These are phyloP conservation scores for Myzus persicae DNA, from an alignment of 1,140 invertebrate genomes.

Conservation along the genomic window DNA sequence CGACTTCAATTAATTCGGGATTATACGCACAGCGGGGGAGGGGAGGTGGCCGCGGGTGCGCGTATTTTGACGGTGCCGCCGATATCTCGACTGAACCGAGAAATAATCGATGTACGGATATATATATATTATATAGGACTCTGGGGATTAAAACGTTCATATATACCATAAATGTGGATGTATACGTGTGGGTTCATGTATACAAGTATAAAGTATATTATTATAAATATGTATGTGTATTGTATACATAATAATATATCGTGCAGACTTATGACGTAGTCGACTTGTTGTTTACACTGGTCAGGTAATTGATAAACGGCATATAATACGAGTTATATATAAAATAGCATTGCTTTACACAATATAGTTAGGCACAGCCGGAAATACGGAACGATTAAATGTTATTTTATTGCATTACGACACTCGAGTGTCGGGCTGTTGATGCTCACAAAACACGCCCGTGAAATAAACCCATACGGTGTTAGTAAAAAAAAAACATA, in stretches of 20 bases:
- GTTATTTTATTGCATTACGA: neutral
- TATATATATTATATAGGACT: neutral
- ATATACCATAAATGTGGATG: neutral
- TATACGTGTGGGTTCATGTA: too few species aligned
- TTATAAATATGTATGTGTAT: too few species aligned
- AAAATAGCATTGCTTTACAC: neutral
- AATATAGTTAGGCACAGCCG: neutral
- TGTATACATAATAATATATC: too few species aligned
- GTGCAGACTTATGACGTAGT: neutral
- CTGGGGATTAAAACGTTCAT: conserved; percentile 37
- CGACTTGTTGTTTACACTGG: neutral
- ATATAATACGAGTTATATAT: neutral
- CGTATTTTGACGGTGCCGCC: neutral
- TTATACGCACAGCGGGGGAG: neutral
- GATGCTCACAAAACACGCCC: neutral
- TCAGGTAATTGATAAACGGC: neutral
- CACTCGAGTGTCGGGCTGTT: neutral
- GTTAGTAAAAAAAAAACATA: neutral
- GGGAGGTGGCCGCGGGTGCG: too few species aligned
- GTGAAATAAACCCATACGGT: neutral
- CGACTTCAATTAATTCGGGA: conserved; percentile 31
- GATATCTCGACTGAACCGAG: conserved; percentile 3
- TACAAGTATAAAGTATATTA: too few species aligned
- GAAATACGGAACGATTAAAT: neutral
- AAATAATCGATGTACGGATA: conserved; percentile 4